These are phyloP conservation scores for Homalodisca vitripennis DNA, from an alignment of 1,140 invertebrate genomes.

Conservation along the genomic window DNA sequence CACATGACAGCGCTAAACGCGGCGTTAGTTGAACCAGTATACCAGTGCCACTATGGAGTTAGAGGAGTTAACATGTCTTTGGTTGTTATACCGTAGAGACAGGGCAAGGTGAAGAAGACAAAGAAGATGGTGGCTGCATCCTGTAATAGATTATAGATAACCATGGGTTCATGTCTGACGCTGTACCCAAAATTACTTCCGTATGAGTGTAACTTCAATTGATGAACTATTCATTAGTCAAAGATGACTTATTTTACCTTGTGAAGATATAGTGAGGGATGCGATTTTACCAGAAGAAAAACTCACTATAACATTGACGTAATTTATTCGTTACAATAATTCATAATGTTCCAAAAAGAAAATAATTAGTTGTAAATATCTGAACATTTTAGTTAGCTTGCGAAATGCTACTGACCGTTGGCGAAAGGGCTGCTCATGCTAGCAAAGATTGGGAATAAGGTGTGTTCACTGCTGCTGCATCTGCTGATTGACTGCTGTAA, in stretches of 20 bases:
- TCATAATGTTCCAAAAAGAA: neutral
- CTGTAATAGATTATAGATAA: conserved; percentile 8
- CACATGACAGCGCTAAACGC: conserved; percentile 15
- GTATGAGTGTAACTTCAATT: conserved; percentile 49
- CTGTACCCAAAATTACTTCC: conserved; percentile 42
- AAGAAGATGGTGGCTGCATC: conserved; percentile 15
- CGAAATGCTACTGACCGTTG: neutral
- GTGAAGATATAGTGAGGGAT: conserved; percentile 39
- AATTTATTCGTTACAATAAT: conserved; percentile 35
- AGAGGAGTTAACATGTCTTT: conserved; percentile 12
- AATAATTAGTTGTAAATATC: neutral
- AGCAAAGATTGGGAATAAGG: too few relatives aligned
- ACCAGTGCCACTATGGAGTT: conserved; percentile 4
- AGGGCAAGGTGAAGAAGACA: conserved; percentile 24
- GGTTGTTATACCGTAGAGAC: neutral
- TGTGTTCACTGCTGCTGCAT: neutral
- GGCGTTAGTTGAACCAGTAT: too few relatives aligned
- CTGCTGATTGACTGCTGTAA: neutral
- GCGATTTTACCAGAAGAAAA: conserved; percentile 42
- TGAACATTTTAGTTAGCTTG: neutral
- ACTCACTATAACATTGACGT: conserved; percentile 43
- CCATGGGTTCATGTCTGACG: conserved; percentile 9
- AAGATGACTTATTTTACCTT: conserved; percentile 37
- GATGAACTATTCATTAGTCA: conserved; percentile 40
- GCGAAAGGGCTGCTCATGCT: neutral